Percentiles rank a stretch among this genome's conserved stretches.
Conservation (phyloP, 2,888 invertebrate species). For the Ptilodon capucinus region DNA sequence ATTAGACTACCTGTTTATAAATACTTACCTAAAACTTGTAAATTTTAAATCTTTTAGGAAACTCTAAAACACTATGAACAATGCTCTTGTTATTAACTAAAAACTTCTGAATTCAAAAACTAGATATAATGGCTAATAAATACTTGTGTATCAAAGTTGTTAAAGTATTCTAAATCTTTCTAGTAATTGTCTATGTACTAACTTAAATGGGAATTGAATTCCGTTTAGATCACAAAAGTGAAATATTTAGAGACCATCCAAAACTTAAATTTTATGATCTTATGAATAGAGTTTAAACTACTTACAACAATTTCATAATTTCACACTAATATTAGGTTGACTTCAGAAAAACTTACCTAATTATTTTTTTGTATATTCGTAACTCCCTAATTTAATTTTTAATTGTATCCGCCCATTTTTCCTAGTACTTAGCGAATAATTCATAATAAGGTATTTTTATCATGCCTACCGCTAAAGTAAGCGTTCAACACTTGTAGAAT, state of each 20-base stretch:
- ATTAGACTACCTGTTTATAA: neutral
- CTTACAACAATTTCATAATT: too few species aligned
- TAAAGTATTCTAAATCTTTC: neutral
- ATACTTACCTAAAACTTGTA: conserved; percentile 4
- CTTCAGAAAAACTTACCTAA: too few species aligned
- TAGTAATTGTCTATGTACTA: neutral
- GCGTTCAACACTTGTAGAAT: too few species aligned
- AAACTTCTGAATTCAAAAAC: conserved; percentile 26
- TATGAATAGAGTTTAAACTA: neutral
- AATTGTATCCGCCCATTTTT: conserved; percentile 80
- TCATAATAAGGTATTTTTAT: conserved; percentile 24
- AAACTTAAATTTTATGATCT: neutral
- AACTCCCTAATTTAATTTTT: conserved; percentile 47
- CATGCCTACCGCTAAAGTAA: conserved; percentile 9
- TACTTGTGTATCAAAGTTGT: conserved; percentile 18
- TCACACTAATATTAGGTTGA: too few species aligned
- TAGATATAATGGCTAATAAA: conserved; percentile 31
- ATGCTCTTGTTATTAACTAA: conserved; percentile 21
- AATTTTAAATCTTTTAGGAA: conserved; percentile 19
- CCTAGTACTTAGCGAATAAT: conserved; percentile 60
- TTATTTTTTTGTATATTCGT: too few species aligned
- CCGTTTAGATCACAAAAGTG: too few species aligned
- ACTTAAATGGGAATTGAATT: neutral
- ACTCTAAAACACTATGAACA: conserved; percentile 21
- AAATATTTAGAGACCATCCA: neutral